A percentile compares a stretch with the other conserved stretches of the same genome.
phyloP scores from a whole-genome alignment of 2,797 vertebrate species.

The Semotilus atromaculatus region DNA sequence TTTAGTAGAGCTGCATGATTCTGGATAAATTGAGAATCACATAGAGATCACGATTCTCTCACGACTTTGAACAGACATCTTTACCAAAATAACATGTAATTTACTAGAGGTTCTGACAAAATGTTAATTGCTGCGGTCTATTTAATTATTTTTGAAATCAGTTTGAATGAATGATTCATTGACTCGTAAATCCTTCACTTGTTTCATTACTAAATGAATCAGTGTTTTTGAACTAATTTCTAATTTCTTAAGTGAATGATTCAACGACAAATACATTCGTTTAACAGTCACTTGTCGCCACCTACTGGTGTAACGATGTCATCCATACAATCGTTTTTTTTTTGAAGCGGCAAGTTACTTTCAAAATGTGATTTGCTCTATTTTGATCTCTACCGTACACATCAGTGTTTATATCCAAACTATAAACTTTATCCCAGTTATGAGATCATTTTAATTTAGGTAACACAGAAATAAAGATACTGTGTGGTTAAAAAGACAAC shows the following conservation, averaged over 20 bases:
- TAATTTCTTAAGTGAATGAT: not conserved
- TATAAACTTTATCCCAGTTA: too few relatives aligned
- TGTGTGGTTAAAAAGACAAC: too few relatives aligned
- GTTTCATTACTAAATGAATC: not conserved
- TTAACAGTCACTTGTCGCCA: too few relatives aligned
- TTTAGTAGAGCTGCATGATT: not conserved
- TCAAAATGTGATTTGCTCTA: too few relatives aligned
- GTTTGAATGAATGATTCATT: not conserved
- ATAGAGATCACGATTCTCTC: not conserved
- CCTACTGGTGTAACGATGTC: too few relatives aligned
- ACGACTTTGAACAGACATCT: too few relatives aligned
- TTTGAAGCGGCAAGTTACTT: too few relatives aligned
- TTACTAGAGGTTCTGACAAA: not conserved
- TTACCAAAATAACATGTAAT: not conserved
- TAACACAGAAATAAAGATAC: too few relatives aligned
- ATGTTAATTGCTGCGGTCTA: not conserved
- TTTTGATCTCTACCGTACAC: too few relatives aligned
- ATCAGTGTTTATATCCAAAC: too few relatives aligned
- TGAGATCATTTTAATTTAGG: too few relatives aligned
- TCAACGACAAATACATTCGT: not conserved
- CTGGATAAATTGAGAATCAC: not conserved
- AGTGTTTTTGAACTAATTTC: not conserved
- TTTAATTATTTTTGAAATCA: not conserved
- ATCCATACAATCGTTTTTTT: too few relatives aligned
- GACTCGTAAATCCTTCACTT: not conserved